Conservation (phyloP, 2,888 invertebrate genomes). For the Eupithecia exiguata region DNA sequence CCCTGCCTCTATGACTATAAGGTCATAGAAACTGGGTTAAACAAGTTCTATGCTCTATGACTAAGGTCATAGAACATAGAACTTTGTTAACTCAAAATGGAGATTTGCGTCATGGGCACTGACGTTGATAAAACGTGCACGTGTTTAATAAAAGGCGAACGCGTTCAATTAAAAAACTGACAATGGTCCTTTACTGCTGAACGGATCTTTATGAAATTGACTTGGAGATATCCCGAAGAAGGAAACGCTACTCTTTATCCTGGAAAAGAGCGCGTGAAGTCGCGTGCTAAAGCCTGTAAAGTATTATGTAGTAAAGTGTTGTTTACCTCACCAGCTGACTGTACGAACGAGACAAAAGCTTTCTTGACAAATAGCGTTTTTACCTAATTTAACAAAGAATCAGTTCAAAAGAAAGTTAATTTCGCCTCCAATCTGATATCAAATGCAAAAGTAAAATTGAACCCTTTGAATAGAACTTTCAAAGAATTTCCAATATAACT, state of each 20-base stretch:
- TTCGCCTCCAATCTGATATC: background rate
- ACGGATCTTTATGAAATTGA: background rate
- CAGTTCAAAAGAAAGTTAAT: background rate
- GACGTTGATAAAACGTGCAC: no score
- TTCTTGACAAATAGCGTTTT: background rate
- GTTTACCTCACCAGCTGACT: background rate
- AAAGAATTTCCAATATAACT: constrained; percentile 12
- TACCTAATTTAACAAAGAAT: background rate
- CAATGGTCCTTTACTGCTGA: background rate
- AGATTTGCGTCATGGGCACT: no score
- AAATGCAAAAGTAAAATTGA: constrained; percentile 1
- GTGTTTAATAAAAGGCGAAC: no score
- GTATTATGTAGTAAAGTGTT: background rate
- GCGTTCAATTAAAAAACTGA: no score
- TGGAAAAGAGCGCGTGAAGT: no score
- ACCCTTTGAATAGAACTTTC: constrained; percentile 5
- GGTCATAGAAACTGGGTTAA: no score
- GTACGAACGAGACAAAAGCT: background rate
- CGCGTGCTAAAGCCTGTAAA: no score
- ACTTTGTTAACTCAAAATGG: no score
- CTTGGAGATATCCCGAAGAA: background rate
- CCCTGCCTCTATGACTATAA: no score
- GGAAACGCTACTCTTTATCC: background rate
- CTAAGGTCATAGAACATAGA: no score
- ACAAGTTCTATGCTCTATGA: no score